Percentiles rank a stretch among this genome's conserved stretches.
phyloP scores from a whole-genome alignment of 2,797 vertebrate species.

The Merluccius polli region DNA sequence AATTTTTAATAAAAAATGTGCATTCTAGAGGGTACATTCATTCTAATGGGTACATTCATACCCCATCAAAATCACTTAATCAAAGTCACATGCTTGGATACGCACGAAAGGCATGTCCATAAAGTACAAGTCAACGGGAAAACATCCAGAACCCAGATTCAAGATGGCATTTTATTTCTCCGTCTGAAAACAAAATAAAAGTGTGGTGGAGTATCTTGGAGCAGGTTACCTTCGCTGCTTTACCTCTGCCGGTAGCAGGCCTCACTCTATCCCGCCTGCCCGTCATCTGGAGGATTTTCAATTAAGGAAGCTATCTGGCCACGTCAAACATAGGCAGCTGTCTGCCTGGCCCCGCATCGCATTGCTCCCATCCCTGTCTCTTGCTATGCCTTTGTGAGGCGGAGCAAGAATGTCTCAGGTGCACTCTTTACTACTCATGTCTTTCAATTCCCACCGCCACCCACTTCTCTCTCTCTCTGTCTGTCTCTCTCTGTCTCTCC shows the following conservation, averaged over 20 bases:
- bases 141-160: no score
- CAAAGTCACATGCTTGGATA: no score
- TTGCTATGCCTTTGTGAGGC: not conserved
- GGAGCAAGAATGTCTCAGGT: not conserved
- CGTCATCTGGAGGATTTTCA: conserved; percentile 17
- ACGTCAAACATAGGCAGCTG: conserved; percentile 16
- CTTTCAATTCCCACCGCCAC: not conserved
- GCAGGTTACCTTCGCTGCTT: not conserved
- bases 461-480: not conserved
- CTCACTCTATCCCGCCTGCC: conserved; percentile 17
- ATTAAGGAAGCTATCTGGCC: conserved; percentile 24
- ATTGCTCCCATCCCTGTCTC: conserved; percentile 4
- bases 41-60: no score
- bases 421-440: not conserved
- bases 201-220: not conserved
- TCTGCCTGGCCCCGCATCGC: not conserved
- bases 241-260: not conserved
- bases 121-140: no score
- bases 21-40: no score
- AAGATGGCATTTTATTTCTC: not conserved
- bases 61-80: no score
- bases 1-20: no score
- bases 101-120: no score
- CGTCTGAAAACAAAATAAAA: not conserved
- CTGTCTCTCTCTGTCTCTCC: not conserved